Conservation (phyloP, 2,888 invertebrate species). For the Ennomos fuscantarius region DNA sequence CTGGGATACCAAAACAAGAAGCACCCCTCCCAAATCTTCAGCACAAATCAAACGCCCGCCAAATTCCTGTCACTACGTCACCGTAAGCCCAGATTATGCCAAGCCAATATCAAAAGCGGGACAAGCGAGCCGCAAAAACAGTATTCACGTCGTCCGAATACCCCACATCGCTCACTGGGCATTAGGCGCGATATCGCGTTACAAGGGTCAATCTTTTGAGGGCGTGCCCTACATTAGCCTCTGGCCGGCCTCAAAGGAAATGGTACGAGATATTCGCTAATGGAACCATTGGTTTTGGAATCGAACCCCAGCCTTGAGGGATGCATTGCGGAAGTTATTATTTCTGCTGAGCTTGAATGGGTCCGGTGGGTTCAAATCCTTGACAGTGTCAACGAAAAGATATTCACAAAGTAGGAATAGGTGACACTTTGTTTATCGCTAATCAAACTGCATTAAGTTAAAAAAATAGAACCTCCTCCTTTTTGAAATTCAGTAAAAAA, state of each 20-base stretch:
- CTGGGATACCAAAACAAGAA: neutral
- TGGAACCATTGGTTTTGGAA: constrained; percentile 75
- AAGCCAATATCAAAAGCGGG: constrained; percentile 30
- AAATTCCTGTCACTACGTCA: constrained; percentile 25
- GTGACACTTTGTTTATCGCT: neutral
- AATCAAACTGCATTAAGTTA: too few relatives aligned
- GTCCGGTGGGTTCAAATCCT: neutral
- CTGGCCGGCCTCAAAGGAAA: constrained; percentile 72
- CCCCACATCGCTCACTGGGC: constrained; percentile 42
- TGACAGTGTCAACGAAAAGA: too few relatives aligned
- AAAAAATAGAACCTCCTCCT: too few relatives aligned
- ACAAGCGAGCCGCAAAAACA: constrained; percentile 36
- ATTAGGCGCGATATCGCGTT: constrained; percentile 60
- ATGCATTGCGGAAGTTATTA: constrained; percentile 28
- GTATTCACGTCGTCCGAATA: constrained; percentile 34
- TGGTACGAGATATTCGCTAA: constrained; percentile 66
- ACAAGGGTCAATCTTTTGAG: constrained; percentile 69
- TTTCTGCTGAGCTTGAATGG: constrained; percentile 15
- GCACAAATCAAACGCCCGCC: constrained; percentile 22
- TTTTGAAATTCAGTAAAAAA: too few relatives aligned
- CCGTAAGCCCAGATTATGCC: constrained; percentile 27
- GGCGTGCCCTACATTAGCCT: constrained; percentile 71
- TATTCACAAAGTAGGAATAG: neutral
- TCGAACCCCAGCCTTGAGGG: constrained; percentile 49
- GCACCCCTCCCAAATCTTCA: constrained; percentile 8